phyloP scores from a whole-genome alignment of 1,140 invertebrate species.

The Neodiprion virginianus region DNA sequence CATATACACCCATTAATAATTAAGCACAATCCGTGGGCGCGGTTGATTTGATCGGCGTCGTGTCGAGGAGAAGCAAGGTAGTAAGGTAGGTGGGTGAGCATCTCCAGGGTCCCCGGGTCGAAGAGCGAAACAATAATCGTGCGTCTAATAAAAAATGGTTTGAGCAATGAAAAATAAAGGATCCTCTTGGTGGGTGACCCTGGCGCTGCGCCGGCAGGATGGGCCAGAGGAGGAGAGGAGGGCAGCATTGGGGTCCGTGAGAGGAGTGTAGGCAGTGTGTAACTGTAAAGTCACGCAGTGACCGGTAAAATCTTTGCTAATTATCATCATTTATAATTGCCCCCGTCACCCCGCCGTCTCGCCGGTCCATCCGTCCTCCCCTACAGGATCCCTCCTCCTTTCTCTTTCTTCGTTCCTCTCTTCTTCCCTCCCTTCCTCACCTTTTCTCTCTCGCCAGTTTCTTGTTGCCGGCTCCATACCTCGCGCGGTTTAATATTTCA shows the following conservation, averaged over 20 bases:
- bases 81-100: background rate
- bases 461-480: constrained; percentile 14
- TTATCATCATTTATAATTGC: constrained; percentile 58
- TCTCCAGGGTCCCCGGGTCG: constrained; percentile 7
- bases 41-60: background rate
- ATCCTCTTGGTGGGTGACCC: constrained; percentile 29
- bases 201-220: constrained; percentile 26
- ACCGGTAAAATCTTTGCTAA: constrained; percentile 55
- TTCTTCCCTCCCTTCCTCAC: background rate
- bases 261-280: background rate
- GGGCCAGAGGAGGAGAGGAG: constrained; percentile 15
- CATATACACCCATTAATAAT: no score
- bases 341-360: constrained; percentile 25
- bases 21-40: no score
- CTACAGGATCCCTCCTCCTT: constrained; percentile 17
- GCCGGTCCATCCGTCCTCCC: constrained; percentile 19
- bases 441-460: constrained; percentile 19
- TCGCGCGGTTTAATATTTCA: constrained; percentile 56
- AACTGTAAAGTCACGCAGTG: constrained; percentile 46
- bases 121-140: constrained; percentile 36
- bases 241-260: constrained; percentile 20
- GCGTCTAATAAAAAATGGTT: constrained; percentile 20
- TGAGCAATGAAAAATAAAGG: constrained; percentile 30
- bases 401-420: constrained; percentile 21
- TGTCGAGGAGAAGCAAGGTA: background rate